Percentiles rank a stretch among this genome's conserved stretches.
These are phyloP conservation scores for Dasypus novemcinctus DNA, from an alignment of 2,113 vertebrate species.

Conservation along the genomic window DNA sequence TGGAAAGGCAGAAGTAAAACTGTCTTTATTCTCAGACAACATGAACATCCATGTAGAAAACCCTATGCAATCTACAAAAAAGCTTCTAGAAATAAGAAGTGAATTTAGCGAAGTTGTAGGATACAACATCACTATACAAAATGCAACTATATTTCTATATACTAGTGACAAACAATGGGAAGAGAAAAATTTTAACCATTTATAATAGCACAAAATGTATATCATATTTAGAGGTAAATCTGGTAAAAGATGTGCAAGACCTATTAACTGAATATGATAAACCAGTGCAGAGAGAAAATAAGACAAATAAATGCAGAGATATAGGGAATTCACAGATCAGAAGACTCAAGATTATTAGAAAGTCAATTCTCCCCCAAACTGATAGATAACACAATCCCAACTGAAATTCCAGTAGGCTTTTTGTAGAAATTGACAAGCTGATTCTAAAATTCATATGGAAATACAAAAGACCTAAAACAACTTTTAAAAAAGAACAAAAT, in stretches of 20 bases:
- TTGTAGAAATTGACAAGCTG: background rate
- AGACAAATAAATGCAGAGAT: background rate
- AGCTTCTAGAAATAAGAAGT: too few species aligned
- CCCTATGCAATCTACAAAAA: too few species aligned
- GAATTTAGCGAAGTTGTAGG: too few species aligned
- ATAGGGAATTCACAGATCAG: background rate
- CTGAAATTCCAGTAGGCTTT: background rate
- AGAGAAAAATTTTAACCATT: background rate
- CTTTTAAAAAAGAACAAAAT: background rate
- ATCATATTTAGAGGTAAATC: too few species aligned
- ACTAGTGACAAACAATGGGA: background rate
- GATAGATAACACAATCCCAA: too few species aligned
- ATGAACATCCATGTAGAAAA: too few species aligned
- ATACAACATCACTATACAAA: too few species aligned
- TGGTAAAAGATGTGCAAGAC: too few species aligned
- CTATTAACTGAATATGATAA: background rate
- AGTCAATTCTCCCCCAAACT: too few species aligned
- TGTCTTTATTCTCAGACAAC: too few species aligned
- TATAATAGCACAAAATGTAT: background rate
- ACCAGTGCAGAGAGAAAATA: background rate
- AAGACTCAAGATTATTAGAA: too few species aligned
- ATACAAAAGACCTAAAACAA: background rate
- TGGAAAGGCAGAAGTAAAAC: background rate
- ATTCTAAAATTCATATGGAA: background rate
- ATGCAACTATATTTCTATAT: background rate